phyloP scores from a whole-genome alignment of 2,888 invertebrate genomes.

The Panorpa germanica region DNA sequence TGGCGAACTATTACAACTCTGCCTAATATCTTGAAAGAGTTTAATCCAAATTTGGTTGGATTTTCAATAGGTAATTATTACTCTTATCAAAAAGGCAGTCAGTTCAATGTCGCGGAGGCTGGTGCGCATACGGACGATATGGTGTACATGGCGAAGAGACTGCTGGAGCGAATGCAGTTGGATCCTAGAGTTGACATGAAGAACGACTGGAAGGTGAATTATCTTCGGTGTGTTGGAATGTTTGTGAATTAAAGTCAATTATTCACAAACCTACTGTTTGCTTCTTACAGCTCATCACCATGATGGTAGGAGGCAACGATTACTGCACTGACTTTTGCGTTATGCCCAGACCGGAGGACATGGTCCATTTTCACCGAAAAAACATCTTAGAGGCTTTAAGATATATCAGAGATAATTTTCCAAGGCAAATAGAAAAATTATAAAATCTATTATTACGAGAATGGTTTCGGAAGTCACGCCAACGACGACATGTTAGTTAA shows the following conservation, averaged over 20 bases:
- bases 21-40: slow-evolving; percentile 39
- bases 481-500: too few relatives aligned
- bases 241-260: slow-evolving; percentile 4
- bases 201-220: slow-evolving; percentile 36
- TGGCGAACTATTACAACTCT: slow-evolving; percentile 31
- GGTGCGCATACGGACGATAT: slow-evolving; percentile 36
- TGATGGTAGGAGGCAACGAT: too few relatives aligned
- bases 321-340: neutral
- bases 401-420: slow-evolving; percentile 31
- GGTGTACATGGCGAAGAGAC: slow-evolving; percentile 32
- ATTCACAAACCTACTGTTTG: neutral
- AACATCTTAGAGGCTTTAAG: slow-evolving; percentile 28
- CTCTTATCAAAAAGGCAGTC: slow-evolving; percentile 17
- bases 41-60: slow-evolving; percentile 41
- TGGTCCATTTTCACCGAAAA: slow-evolving; percentile 4
- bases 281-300: neutral
- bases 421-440: slow-evolving; percentile 20
- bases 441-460: too few relatives aligned
- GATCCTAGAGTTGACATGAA: slow-evolving; percentile 32
- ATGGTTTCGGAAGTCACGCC: too few relatives aligned
- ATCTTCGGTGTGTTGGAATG: slow-evolving; percentile 1
- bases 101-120: slow-evolving; percentile 38
- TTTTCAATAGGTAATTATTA: too few relatives aligned
- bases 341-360: neutral
- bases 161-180: slow-evolving; percentile 29